Evolutionary conservation across 2,113 vertebrate species (phyloP).

Genomic region (Salvelinus namaycush): DNA sequence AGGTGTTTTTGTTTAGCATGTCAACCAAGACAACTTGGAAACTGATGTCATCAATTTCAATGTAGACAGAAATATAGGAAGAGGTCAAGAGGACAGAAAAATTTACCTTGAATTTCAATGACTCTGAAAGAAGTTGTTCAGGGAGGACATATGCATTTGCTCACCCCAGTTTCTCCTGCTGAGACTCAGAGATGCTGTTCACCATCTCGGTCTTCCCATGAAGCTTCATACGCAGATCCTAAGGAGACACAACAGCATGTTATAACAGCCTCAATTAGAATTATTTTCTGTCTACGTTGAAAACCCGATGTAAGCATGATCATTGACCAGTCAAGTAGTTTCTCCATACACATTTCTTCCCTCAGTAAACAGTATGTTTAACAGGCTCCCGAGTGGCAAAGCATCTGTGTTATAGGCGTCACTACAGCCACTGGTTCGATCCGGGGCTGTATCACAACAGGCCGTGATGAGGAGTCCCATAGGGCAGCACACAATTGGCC

Average conservation of each 20-base stretch:
- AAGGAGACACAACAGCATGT: background rate
- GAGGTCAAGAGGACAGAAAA: background rate
- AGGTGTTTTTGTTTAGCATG: background rate
- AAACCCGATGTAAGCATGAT: background rate
- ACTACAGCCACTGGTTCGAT: too few relatives aligned
- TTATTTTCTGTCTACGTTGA: background rate
- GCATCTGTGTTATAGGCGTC: too few relatives aligned
- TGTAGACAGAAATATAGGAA: too few relatives aligned
- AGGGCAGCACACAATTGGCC: too few relatives aligned
- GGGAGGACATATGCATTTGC: background rate
- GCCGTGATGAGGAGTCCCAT: too few relatives aligned
- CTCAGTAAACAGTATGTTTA: too few relatives aligned
- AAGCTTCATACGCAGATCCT: conserved; percentile 68
- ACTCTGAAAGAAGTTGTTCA: background rate
- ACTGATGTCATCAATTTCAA: too few relatives aligned
- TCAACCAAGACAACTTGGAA: background rate
- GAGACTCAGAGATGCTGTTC: conserved; percentile 66
- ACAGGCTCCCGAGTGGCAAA: too few relatives aligned
- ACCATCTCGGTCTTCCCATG: conserved; percentile 75
- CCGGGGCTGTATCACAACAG: too few relatives aligned
- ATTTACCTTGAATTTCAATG: too few relatives aligned
- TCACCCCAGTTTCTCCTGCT: conserved; percentile 81
- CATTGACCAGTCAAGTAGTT: background rate
- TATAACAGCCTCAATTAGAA: background rate
- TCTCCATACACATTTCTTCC: conserved; percentile 1